Evolutionary conservation across 2,797 vertebrate genomes (phyloP).

Genomic region (Alexandromys oeconomus): DNA sequence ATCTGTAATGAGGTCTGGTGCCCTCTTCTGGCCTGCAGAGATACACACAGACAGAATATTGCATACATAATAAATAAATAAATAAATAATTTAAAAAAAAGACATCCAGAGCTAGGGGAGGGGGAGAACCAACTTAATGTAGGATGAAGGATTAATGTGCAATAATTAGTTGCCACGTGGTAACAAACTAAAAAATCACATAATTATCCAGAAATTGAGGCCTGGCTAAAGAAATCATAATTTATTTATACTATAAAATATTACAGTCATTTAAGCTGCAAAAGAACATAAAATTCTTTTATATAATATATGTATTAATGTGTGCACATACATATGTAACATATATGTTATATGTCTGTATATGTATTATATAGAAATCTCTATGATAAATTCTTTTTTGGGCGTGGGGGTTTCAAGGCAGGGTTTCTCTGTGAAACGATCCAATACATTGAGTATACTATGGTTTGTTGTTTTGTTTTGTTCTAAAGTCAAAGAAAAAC

Average conservation of each 20-base stretch:
- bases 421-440: background rate
- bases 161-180: background rate
- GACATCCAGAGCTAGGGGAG: background rate
- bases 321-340: background rate
- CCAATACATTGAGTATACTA: background rate
- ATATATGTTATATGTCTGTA: background rate
- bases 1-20: too few species aligned
- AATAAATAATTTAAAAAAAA: too few species aligned
- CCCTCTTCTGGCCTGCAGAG: too few species aligned
- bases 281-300: background rate
- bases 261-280: constrained; percentile 8
- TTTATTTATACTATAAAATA: background rate
- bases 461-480: background rate
- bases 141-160: background rate
- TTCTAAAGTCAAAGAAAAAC: background rate
- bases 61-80: too few species aligned
- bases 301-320: background rate
- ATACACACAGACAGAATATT: too few species aligned
- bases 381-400: background rate
- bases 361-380: background rate
- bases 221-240: constrained; percentile 11
- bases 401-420: background rate
- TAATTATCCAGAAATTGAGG: background rate
- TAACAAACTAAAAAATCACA: background rate
- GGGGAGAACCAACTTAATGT: background rate